These are phyloP conservation scores for Nebria salina DNA, from an alignment of 2,888 invertebrate species.

Conservation along the genomic window DNA sequence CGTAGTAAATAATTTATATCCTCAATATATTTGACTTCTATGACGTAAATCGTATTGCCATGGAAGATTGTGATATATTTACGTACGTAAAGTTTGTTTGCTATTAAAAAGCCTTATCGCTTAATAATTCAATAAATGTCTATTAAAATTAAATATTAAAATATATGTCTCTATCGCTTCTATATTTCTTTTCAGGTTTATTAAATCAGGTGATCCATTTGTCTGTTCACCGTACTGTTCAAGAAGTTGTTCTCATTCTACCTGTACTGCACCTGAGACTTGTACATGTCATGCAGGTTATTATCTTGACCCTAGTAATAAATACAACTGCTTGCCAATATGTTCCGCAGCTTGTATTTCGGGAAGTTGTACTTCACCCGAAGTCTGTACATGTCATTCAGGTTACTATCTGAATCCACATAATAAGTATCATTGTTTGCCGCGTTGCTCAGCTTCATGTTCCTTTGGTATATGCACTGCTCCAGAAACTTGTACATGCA, in stretches of 20 bases:
- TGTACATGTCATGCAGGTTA: conserved; percentile 50
- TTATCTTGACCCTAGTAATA: conserved; percentile 14
- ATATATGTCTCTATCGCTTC: too few species aligned
- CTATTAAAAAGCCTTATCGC: too few species aligned
- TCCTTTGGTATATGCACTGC: conserved; percentile 72
- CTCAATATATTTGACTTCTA: too few species aligned
- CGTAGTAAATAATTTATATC: too few species aligned
- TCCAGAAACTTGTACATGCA: conserved; percentile 74
- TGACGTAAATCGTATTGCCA: too few species aligned
- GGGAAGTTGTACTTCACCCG: conserved; percentile 64
- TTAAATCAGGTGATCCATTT: conserved; percentile 20
- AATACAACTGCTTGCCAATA: conserved; percentile 63
- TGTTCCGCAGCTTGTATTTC: conserved; percentile 63
- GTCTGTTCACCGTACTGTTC: conserved; percentile 43
- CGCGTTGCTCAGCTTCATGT: conserved; percentile 70
- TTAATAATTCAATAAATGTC: not conserved
- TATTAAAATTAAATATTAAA: not conserved
- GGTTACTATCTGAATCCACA: conserved; percentile 50
- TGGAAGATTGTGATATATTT: too few species aligned
- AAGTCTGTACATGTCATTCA: conserved; percentile 65
- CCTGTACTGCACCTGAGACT: conserved; percentile 47
- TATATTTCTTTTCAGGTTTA: not conserved
- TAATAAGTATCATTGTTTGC: conserved; percentile 56
- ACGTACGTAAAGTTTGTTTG: too few species aligned
- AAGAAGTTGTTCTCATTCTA: conserved; percentile 28